Evolutionary conservation across 2,113 vertebrate genomes (phyloP).

Genomic region (Nibea albiflora): DNA sequence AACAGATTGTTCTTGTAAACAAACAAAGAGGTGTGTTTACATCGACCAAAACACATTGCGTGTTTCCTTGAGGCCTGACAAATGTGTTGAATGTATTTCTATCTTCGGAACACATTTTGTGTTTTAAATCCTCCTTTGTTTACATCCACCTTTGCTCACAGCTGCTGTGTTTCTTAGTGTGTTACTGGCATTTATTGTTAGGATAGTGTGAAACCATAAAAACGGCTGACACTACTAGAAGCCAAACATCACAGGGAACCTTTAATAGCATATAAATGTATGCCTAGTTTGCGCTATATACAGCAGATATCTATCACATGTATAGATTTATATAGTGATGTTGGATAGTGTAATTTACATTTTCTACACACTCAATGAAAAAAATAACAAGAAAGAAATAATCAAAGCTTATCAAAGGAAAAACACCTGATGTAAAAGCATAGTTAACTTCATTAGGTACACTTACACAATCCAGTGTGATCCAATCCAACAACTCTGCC

Average conservation of each 20-base stretch:
- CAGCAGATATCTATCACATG: background rate
- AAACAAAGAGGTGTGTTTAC: too few species aligned
- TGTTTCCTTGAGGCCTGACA: background rate
- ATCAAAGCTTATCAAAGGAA: too few species aligned
- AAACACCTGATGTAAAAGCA: too few species aligned
- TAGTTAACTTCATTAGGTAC: too few species aligned
- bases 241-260: background rate
- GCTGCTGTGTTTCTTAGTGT: background rate
- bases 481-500: too few species aligned
- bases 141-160: background rate
- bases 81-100: background rate
- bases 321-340: background rate
- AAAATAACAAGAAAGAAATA: too few species aligned
- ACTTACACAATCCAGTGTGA: too few species aligned
- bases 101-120: background rate
- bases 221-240: background rate
- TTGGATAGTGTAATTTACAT: too few species aligned
- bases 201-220: background rate
- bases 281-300: too few species aligned
- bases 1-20: background rate
- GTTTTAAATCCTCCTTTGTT: background rate
- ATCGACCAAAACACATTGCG: background rate
- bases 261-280: too few species aligned
- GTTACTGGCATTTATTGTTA: too few species aligned
- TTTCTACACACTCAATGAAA: too few species aligned